These are phyloP conservation scores for Alitta virens DNA, from an alignment of 2,888 invertebrate species.

Conservation along the genomic window DNA sequence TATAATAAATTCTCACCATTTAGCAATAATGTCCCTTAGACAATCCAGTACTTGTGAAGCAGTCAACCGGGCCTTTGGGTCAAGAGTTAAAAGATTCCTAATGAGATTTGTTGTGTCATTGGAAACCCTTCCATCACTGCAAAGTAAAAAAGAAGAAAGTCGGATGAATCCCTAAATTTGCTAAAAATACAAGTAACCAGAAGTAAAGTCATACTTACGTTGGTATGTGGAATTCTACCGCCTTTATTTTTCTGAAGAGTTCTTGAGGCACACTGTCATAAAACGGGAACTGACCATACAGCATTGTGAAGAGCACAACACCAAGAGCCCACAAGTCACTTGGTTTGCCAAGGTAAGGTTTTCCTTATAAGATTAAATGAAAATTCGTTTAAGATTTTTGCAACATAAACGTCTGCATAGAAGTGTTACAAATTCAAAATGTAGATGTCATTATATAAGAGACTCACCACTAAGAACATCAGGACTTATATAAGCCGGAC, in stretches of 20 bases:
- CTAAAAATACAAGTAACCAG: background rate
- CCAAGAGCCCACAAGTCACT: conserved; percentile 83
- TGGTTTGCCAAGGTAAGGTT: conserved; percentile 76
- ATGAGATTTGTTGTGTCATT: conserved; percentile 69
- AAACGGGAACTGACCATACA: conserved; percentile 79
- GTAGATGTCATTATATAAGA: too few species aligned
- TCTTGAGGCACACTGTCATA: conserved; percentile 73
- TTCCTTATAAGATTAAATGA: conserved; percentile 52
- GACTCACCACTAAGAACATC: conserved; percentile 69
- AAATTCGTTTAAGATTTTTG: background rate
- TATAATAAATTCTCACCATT: conserved; percentile 43
- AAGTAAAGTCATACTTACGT: conserved; percentile 19
- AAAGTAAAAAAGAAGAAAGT: conserved; percentile 20
- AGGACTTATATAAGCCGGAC: conserved; percentile 78
- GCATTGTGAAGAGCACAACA: conserved; percentile 75
- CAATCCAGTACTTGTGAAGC: conserved; percentile 68
- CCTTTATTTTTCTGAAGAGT: conserved; percentile 72
- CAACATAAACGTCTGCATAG: too few species aligned
- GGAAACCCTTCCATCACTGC: conserved; percentile 63
- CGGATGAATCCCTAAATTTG: background rate
- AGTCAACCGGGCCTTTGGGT: conserved; percentile 68
- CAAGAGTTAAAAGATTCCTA: conserved; percentile 67
- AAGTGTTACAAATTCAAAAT: too few species aligned
- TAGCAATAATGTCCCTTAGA: conserved; percentile 46
- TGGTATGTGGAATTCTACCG: conserved; percentile 31